Base-by-base conservation (phyloP, 2,113 vertebrate species). In the Callocephalon fimbriatum region DNA sequence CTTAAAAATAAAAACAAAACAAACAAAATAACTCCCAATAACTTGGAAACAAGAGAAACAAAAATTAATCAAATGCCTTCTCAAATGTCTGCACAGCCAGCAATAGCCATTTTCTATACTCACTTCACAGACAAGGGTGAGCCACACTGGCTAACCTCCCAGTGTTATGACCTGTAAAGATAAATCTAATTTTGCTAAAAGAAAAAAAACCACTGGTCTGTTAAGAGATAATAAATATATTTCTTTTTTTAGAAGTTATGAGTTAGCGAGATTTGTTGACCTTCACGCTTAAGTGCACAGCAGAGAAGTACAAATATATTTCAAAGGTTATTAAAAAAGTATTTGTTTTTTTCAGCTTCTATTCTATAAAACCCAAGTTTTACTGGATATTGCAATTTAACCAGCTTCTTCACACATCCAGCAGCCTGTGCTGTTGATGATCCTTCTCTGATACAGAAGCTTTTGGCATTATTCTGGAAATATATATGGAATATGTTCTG, bases 401-500 rank as follows among this genome's bases (percentile, higher is more conserved):
- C 40, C 37, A 5, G 85, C 85, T 85, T 56, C 48, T 62, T 74
- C 54, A 70, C 0, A 0, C 12, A 62, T 11, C 27, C 45, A 70
- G 40, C 22, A 90, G 31, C 67, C 51, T 81, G 31, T 50, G 59
- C 61, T 54, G 17, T 29, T 38, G 37, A 80, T 50, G 45, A 88
- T 47, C 54, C 26, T 83, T 14, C n/a, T 42, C 71, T 15, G 23
- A 58, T 21, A 76, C 0, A 0, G 67, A 79, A 83, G 14, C 42
- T 86, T 83, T 42, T 66, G 61, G 66, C 54, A 78, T 58, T 38
- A 15, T 81, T 77, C 54, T 83, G 38, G 44, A 93, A 88, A 62
- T 0, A 0, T 18, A 16, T 11, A 19, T 12, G 42, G 12, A 61
- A 32, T 1, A 4, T 17, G 12, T 44, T 38, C 66, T 75, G 9